These are phyloP conservation scores for Tenthredo mesomela DNA, from an alignment of 2,888 invertebrate species.

Conservation along the genomic window DNA sequence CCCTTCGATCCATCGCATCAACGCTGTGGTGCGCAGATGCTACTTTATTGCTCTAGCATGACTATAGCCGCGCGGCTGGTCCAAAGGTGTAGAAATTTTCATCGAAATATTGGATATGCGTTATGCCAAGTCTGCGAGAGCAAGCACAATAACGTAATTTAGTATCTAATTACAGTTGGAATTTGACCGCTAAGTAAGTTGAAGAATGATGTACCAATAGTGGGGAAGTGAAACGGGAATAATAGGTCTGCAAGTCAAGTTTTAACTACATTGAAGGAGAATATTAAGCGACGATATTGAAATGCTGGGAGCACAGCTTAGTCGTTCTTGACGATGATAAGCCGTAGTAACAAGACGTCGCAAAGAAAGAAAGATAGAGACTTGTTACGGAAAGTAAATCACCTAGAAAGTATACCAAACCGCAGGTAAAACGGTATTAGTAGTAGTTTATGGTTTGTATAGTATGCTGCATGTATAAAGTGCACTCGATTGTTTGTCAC, in stretches of 20 bases:
- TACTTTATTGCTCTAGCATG: background rate
- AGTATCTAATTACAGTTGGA: background rate
- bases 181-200: background rate
- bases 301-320: background rate
- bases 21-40: background rate
- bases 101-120: background rate
- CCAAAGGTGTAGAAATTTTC: background rate
- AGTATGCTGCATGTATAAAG: background rate
- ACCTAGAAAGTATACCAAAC: slow-evolving; percentile 14
- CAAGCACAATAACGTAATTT: background rate
- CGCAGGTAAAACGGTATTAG: slow-evolving; percentile 1
- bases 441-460: background rate
- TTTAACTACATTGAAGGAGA: background rate
- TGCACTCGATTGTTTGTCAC: background rate
- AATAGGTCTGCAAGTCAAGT: background rate
- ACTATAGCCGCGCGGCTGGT: background rate
- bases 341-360: background rate
- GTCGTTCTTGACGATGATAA: background rate
- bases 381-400: slow-evolving; percentile 26
- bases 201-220: background rate
- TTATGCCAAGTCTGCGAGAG: background rate
- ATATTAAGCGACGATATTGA: background rate
- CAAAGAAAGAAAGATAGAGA: background rate
- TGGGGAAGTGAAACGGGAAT: background rate
- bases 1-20: slow-evolving; percentile 6